These are phyloP conservation scores for Drosophila seclusa DNA, from an alignment of 2,888 invertebrate species.

Conservation along the genomic window DNA sequence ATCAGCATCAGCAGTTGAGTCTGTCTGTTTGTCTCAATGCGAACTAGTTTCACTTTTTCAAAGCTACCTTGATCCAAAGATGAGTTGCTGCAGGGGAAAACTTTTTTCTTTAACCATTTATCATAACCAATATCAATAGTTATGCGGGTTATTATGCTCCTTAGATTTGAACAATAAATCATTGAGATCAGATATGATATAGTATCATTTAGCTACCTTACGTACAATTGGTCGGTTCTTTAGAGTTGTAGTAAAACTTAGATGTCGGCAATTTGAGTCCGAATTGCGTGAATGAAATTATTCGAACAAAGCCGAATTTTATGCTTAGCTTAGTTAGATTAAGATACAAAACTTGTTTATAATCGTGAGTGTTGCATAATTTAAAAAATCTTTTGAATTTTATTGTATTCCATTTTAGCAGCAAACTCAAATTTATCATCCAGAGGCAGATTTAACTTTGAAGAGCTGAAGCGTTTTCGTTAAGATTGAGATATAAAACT, in stretches of 20 bases:
- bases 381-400: background rate
- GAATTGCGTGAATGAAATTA: background rate
- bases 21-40: no score
- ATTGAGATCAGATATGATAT: background rate
- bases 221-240: background rate
- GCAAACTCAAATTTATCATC: background rate
- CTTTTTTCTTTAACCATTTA: background rate
- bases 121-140: background rate
- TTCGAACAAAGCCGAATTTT: background rate
- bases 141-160: no score
- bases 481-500: background rate
- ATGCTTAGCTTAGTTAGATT: background rate
- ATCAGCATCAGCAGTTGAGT: no score
- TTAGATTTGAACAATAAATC: background rate
- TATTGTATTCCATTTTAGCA: background rate
- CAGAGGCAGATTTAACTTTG: background rate
- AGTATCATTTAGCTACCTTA: background rate
- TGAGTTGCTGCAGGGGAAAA: background rate
- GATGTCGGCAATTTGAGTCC: no score
- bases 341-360: background rate
- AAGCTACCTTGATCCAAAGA: background rate
- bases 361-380: background rate
- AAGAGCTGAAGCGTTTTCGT: background rate
- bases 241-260: background rate
- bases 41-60: no score